These are phyloP conservation scores for Melierax canorus DNA, from an alignment of 2,113 vertebrate genomes.

Conservation along the genomic window DNA sequence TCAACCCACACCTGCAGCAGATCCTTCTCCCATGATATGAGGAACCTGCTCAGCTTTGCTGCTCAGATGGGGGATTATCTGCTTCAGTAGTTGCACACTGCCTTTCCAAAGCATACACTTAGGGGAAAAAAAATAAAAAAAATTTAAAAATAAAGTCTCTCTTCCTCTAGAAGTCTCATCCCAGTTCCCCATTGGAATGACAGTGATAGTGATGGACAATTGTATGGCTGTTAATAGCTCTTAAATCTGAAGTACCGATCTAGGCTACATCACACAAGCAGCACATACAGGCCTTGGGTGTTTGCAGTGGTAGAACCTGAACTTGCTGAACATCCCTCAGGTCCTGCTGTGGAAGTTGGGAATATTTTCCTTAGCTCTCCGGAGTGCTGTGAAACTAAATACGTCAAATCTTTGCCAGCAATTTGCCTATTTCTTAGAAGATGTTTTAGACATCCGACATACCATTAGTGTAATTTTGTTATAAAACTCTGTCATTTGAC, in stretches of 20 bases:
- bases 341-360: neutral
- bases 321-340: neutral
- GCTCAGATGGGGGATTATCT: neutral
- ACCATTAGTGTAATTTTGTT: neutral
- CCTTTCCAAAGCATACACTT: neutral
- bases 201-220: neutral
- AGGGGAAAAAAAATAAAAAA: neutral
- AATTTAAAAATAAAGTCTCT: neutral
- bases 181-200: neutral
- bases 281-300: neutral
- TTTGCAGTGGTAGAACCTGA: neutral
- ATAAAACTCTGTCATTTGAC: neutral
- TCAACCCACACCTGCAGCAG: neutral
- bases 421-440: neutral
- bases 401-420: neutral
- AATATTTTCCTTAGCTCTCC: neutral
- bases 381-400: neutral
- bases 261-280: neutral
- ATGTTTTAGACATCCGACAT: rapidly evolving
- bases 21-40: neutral
- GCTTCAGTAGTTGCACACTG: neutral
- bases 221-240: neutral
- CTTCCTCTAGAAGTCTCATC: neutral
- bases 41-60: neutral
- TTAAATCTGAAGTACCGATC: neutral